Evolutionary conservation across 2,888 invertebrate genomes (phyloP).

Genomic region (Tenthredo amoena): DNA sequence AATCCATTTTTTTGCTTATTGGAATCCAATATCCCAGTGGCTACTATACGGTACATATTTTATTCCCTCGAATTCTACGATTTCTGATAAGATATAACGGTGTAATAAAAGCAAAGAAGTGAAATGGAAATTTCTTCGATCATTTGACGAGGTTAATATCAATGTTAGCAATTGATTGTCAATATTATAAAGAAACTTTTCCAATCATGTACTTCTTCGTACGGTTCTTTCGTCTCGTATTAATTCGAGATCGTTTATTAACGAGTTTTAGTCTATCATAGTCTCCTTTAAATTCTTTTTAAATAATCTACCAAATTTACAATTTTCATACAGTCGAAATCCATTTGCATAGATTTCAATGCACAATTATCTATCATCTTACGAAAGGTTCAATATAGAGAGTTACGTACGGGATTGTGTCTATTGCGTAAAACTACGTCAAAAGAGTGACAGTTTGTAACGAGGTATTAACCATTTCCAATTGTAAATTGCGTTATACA

Average conservation of each 20-base stretch:
- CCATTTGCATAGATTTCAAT: background rate
- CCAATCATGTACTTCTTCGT: background rate
- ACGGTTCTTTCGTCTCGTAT: background rate
- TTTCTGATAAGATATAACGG: background rate
- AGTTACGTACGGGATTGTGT: background rate
- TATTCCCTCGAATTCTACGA: background rate
- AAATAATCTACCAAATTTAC: background rate
- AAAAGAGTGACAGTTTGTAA: background rate
- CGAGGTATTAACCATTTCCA: background rate
- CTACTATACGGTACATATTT: background rate
- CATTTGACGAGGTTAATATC: background rate
- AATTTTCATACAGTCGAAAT: background rate
- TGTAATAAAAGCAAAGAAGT: background rate
- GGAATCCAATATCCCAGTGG: background rate
- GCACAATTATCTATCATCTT: background rate
- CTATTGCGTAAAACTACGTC: background rate
- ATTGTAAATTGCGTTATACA: slow-evolving; percentile 27
- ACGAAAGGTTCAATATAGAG: background rate
- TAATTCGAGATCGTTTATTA: background rate
- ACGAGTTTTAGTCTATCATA: background rate
- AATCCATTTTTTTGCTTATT: background rate
- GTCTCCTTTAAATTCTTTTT: background rate
- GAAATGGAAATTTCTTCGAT: background rate
- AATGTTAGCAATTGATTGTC: background rate
- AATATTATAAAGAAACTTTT: background rate